A percentile compares a stretch with the other conserved stretches of the same genome.
Conservation (phyloP, 2,888 invertebrate species). For the Lymantria dispar region DNA sequence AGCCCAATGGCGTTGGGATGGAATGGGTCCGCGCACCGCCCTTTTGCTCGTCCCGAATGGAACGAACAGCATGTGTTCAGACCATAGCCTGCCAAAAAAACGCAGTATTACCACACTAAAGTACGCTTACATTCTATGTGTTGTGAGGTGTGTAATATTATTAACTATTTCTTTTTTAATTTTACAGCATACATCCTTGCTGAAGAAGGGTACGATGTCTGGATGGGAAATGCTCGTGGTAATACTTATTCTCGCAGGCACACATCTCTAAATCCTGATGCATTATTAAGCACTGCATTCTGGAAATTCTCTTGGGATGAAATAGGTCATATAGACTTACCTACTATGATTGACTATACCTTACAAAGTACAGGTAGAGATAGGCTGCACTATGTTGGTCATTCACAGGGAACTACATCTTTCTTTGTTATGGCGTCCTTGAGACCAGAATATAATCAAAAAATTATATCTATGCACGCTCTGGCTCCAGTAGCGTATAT, state of each 20-base stretch:
- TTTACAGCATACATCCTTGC: constrained; percentile 77
- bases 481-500: constrained; percentile 87
- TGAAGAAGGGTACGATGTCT: constrained; percentile 88
- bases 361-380: constrained; percentile 78
- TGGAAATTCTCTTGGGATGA: constrained; percentile 92
- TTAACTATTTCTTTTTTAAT: not conserved
- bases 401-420: constrained; percentile 87
- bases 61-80: too few species aligned
- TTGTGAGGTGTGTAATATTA: too few species aligned
- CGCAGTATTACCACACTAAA: too few species aligned
- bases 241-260: constrained; percentile 85
- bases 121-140: too few species aligned
- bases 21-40: too few species aligned
- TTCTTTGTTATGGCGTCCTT: constrained; percentile 86
- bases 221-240: constrained; percentile 92
- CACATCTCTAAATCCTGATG: constrained; percentile 57
- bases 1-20: too few species aligned
- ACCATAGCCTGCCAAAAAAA: too few species aligned
- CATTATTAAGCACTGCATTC: constrained; percentile 65
- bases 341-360: constrained; percentile 90
- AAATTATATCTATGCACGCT: constrained; percentile 85
- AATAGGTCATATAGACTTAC: constrained; percentile 90
- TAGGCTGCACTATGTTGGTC: constrained; percentile 89
- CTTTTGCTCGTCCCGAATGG: too few species aligned
- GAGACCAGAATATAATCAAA: constrained; percentile 85